These are phyloP conservation scores for Myiothlypis coronata DNA, from an alignment of 2,797 vertebrate genomes.

Conservation along the genomic window DNA sequence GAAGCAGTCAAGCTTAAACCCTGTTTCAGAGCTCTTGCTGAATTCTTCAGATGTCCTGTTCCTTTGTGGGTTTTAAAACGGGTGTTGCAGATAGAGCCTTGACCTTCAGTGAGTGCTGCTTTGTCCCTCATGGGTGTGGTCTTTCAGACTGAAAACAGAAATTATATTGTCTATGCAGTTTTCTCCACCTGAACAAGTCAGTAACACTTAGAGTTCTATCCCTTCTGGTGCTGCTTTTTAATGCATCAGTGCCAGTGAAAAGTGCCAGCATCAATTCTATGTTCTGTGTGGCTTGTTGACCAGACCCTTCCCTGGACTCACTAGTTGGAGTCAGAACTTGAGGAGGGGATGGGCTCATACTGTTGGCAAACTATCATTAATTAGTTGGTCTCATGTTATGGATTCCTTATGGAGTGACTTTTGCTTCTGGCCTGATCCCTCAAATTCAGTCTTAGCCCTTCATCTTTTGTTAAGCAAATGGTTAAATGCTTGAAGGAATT, in stretches of 20 bases:
- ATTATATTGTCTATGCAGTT: background rate
- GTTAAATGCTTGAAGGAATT: background rate
- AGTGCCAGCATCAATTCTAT: background rate
- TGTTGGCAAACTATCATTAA: background rate
- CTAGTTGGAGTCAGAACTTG: background rate
- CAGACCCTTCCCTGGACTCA: background rate
- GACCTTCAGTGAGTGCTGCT: background rate
- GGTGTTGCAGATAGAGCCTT: background rate
- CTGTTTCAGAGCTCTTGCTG: background rate
- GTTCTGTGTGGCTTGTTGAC: background rate
- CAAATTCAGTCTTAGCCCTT: background rate
- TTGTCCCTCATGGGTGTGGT: background rate
- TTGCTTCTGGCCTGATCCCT: background rate
- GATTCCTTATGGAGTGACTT: background rate
- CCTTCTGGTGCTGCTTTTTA: background rate
- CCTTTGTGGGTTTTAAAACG: background rate
- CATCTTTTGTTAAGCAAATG: background rate
- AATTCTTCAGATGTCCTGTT: background rate
- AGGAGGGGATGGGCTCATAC: background rate
- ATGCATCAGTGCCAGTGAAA: background rate
- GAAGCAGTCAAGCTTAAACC: background rate
- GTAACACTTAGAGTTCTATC: background rate
- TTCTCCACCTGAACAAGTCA: background rate
- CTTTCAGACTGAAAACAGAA: background rate
- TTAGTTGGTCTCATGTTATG: background rate